Conservation (phyloP, 1,140 invertebrate species). For the Procambarus virginalis region DNA sequence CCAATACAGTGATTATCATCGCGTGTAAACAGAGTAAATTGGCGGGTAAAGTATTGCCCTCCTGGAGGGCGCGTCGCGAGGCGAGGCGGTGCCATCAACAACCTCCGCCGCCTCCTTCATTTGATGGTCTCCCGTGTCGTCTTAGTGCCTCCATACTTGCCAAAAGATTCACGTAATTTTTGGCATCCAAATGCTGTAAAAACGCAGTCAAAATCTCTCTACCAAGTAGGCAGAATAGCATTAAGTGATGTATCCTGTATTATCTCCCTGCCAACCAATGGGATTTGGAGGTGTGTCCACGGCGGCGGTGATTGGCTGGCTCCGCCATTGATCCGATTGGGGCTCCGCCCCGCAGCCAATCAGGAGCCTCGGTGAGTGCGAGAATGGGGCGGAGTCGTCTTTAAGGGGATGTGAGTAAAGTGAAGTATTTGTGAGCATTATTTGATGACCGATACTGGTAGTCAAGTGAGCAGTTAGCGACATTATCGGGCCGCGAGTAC, state of each 20-base stretch:
- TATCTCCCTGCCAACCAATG: slow-evolving; percentile 68
- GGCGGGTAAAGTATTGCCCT: slow-evolving; percentile 14
- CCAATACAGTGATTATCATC: slow-evolving; percentile 66
- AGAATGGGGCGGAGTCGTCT: slow-evolving; percentile 47
- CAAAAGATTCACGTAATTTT: slow-evolving; percentile 70
- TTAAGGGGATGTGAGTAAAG: slow-evolving; percentile 63
- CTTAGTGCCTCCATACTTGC: slow-evolving; percentile 64
- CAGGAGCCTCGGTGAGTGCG: slow-evolving; percentile 7
- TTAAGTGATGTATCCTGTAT: slow-evolving; percentile 67
- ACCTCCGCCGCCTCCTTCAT: slow-evolving; percentile 36
- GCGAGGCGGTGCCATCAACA: not conserved
- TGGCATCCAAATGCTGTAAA: slow-evolving; percentile 68
- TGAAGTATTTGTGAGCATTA: slow-evolving; percentile 71
- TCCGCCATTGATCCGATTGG: slow-evolving; percentile 62
- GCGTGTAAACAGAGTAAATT: slow-evolving; percentile 62
- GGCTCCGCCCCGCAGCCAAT: slow-evolving; percentile 45
- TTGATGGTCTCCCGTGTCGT: slow-evolving; percentile 49
- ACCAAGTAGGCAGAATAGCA: slow-evolving; percentile 68
- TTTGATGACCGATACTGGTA: slow-evolving; percentile 70
- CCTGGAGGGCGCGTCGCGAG: not conserved
- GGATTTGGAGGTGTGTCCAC: slow-evolving; percentile 16
- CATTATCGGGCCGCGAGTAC: slow-evolving; percentile 66
- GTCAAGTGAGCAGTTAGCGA: slow-evolving; percentile 70
- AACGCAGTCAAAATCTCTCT: slow-evolving; percentile 69
- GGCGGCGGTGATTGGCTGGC: slow-evolving; percentile 30